A percentile compares a stretch with the other conserved stretches of the same genome.
phyloP scores from a whole-genome alignment of 2,888 invertebrate genomes.

The Trichopria drosophilae region DNA sequence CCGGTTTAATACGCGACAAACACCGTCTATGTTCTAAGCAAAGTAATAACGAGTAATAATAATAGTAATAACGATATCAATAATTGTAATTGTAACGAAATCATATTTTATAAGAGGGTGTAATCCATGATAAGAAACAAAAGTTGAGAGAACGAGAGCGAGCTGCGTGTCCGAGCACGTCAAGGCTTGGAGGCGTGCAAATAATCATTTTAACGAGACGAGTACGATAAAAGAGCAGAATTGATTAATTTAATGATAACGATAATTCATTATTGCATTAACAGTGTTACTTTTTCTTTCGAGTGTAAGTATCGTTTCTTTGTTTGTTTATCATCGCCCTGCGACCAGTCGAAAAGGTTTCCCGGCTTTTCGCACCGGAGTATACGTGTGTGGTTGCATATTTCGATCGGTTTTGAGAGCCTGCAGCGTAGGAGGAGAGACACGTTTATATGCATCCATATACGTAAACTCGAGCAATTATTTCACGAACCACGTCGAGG shows the following conservation, averaged over 20 bases:
- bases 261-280: constrained; percentile 41
- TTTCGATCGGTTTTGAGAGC: constrained; percentile 2
- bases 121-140: constrained; percentile 42
- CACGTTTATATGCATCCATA: too few relatives aligned
- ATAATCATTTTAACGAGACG: constrained; percentile 38
- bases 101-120: constrained; percentile 54
- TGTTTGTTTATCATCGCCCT: background rate
- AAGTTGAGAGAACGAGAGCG: constrained; percentile 27
- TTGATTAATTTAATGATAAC: constrained; percentile 36
- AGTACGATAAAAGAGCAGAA: constrained; percentile 25
- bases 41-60: constrained; percentile 35
- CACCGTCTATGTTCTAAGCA: constrained; percentile 44
- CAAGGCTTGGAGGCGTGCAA: constrained; percentile 48
- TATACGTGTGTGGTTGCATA: background rate
- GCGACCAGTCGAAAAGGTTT: background rate
- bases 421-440: constrained; percentile 7
- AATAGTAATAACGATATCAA: constrained; percentile 26
- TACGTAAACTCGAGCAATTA: too few relatives aligned
- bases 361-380: background rate
- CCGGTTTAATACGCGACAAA: constrained; percentile 16
- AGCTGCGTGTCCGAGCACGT: constrained; percentile 29
- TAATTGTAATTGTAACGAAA: constrained; percentile 49
- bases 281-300: constrained; percentile 52
- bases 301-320: constrained; percentile 48
- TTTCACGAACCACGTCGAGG: too few relatives aligned